Evolutionary conservation across 2,888 invertebrate species (phyloP), one percentile per base, ranked within the genome.

Genomic region (Orthonychiurus folsomi): DNA sequence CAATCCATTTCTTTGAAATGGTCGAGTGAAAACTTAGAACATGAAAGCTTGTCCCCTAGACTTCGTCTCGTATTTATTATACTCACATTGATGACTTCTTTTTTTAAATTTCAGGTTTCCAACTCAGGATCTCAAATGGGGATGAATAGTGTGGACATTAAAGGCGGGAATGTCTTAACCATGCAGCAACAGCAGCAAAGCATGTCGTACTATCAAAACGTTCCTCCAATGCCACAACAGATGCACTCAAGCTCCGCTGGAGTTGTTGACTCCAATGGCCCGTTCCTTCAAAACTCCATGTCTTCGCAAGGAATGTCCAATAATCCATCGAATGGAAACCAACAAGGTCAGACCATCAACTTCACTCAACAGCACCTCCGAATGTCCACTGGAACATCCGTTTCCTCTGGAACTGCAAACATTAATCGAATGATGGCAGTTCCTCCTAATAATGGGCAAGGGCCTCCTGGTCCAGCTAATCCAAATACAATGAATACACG

Each of bases 321-420:
- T 58, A 58, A 50, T 58, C 52, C 52, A 5, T 21, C 21, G 21
- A 15, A 15, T 37, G 37, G 37, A 37, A 52, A 52, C n/a, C 20
- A 52, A 12, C 65, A 69, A 23, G 72, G 66, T 12, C 72, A 72
- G 56, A 73, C 71, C 15, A 73, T 73, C 54, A 73, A 73, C 58
- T 73, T 73, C 54, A 73, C 73, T 21, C 71, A 73, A 53, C 73
- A 71, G 28, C 73, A 73, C 62, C 64, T 73, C n/a, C 60, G 70
- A 56, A 65, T 70, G 62, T 48, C 66, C 52, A 63, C 68, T 26
- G 64, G 68, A 27, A 63, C 65, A 54, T 50, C 65, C 9, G 24
- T 50, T 15, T 63, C 59, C 3, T 50, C 63, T 28, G 59, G 56
- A 28, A 59, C 64, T 56, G 63, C 66, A 2, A 59, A 20, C 20